These are phyloP conservation scores for Nesidiocoris tenuis DNA, from an alignment of 2,888 invertebrate genomes.

Conservation along the genomic window DNA sequence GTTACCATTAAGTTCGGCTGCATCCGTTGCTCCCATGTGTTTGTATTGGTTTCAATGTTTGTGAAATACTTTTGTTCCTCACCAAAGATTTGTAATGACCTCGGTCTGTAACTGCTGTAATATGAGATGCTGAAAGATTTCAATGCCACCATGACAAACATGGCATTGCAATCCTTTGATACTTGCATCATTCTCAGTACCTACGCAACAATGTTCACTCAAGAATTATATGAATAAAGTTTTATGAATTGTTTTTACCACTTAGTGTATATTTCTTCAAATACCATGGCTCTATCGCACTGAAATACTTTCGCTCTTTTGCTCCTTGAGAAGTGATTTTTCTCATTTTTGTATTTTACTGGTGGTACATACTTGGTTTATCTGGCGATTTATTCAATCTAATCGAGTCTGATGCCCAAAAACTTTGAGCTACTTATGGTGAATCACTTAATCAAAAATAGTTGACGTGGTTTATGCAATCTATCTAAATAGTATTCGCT, in stretches of 20 bases:
- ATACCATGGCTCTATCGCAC: not conserved
- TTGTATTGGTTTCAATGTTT: not conserved
- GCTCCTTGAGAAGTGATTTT: no score
- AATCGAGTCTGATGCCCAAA: no score
- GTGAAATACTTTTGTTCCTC: not conserved
- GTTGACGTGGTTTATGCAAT: not conserved
- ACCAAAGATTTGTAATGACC: not conserved
- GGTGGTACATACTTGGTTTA: no score
- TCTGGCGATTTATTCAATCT: no score
- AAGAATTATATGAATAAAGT: not conserved
- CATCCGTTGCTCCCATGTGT: not conserved
- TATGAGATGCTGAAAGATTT: not conserved
- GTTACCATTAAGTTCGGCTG: not conserved
- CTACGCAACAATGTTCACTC: not conserved
- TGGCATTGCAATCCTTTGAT: not conserved
- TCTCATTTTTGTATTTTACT: no score
- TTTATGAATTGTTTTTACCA: not conserved
- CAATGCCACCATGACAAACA: not conserved
- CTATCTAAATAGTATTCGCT: not conserved
- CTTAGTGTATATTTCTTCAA: not conserved
- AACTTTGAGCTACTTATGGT: no score
- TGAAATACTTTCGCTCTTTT: not conserved
- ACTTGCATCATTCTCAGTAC: no score
- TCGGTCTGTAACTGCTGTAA: not conserved
- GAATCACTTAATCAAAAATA: not conserved